A percentile compares a stretch with the other conserved stretches of the same genome.
phyloP scores from a whole-genome alignment of 2,113 vertebrate species.

The Aspidoscelis tigris region DNA sequence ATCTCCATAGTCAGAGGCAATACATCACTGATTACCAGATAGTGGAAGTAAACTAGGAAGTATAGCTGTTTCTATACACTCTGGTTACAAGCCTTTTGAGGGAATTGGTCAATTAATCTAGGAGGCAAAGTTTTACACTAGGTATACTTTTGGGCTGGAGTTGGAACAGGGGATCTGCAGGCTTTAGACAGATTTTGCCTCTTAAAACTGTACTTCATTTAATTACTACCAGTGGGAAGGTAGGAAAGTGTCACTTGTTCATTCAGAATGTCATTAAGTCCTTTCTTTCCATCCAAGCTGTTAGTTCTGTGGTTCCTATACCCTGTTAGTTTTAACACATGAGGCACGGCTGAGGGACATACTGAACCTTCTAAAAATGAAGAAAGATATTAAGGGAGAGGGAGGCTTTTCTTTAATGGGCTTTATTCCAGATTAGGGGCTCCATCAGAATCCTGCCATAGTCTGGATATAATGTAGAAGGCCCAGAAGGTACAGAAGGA shows the following conservation, averaged over 20 bases:
- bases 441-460: too few species aligned
- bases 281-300: constrained; percentile 6
- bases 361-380: too few species aligned
- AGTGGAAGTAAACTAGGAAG: background rate
- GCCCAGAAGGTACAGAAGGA: too few species aligned
- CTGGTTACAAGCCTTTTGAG: background rate
- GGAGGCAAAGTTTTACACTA: background rate
- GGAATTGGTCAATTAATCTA: background rate
- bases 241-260: background rate
- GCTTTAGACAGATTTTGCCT: too few species aligned
- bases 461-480: too few species aligned
- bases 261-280: background rate
- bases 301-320: constrained; percentile 7
- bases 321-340: too few species aligned
- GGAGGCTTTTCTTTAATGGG: too few species aligned
- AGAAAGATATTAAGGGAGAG: too few species aligned
- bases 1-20: background rate
- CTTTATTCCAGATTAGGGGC: too few species aligned
- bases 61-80: background rate
- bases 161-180: too few species aligned
- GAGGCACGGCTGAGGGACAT: too few species aligned
- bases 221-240: background rate
- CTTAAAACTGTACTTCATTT: too few species aligned
- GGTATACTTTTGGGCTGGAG: background rate
- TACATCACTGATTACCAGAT: background rate